phyloP scores from a whole-genome alignment of 2,888 invertebrate genomes.

The Conistra vaccinii region DNA sequence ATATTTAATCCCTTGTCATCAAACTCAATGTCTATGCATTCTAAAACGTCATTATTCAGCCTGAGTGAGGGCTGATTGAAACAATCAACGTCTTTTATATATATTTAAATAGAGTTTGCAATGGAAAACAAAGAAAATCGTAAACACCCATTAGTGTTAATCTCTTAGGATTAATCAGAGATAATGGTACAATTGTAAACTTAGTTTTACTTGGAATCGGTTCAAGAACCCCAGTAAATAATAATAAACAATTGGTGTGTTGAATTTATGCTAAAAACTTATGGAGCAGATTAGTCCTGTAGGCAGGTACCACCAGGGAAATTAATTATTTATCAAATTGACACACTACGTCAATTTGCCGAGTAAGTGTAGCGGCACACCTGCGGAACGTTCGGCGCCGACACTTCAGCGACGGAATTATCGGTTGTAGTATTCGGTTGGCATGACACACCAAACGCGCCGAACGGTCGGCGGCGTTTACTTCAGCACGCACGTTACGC shows the following conservation, averaged over 20 bases:
- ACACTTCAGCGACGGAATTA: too few species aligned
- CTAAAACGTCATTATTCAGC: constrained; percentile 23
- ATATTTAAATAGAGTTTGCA: constrained; percentile 42
- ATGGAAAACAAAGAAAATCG: constrained; percentile 46
- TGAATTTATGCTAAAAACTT: constrained; percentile 1
- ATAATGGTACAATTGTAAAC: constrained; percentile 66
- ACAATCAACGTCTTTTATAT: constrained; percentile 47
- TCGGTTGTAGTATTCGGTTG: too few species aligned
- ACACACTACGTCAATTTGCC: not conserved
- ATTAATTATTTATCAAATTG: not conserved
- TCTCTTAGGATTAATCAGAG: constrained; percentile 66
- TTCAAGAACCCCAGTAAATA: constrained; percentile 17
- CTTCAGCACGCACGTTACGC: too few species aligned
- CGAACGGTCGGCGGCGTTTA: too few species aligned
- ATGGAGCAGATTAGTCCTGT: not conserved
- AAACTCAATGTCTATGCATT: constrained; percentile 46
- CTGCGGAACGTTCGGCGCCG: too few species aligned
- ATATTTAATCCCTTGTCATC: constrained; percentile 33
- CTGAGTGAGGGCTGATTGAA: constrained; percentile 31
- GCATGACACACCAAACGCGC: too few species aligned
- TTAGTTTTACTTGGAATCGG: constrained; percentile 26
- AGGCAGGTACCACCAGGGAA: too few species aligned
- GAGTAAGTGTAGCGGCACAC: too few species aligned
- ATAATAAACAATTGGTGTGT: not conserved
- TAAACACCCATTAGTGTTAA: constrained; percentile 63